A percentile compares a stretch with the other conserved stretches of the same genome.
phyloP scores from a whole-genome alignment of 1,140 invertebrate species.

The Zaprionus inermis region DNA sequence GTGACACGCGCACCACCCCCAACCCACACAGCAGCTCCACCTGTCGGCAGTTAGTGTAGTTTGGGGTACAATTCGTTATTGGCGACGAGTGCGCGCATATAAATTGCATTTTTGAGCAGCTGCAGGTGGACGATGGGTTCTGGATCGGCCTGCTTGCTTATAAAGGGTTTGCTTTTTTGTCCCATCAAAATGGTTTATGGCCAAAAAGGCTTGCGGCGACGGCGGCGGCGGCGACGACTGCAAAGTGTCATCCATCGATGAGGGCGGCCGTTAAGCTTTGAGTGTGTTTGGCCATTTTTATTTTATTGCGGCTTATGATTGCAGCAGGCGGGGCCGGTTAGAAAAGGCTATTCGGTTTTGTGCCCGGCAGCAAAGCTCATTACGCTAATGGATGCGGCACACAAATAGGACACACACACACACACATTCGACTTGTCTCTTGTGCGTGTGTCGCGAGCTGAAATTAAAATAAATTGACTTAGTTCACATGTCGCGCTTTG shows the following conservation, averaged over 20 bases:
- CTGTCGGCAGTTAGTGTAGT: slow-evolving; percentile 64
- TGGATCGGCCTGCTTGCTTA: slow-evolving; percentile 25
- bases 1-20: slow-evolving; percentile 12
- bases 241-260: slow-evolving; percentile 78
- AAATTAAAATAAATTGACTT: slow-evolving; percentile 81
- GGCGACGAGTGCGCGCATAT: slow-evolving; percentile 61
- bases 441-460: neutral
- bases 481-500: slow-evolving; percentile 45
- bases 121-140: slow-evolving; percentile 41
- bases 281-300: slow-evolving; percentile 72
- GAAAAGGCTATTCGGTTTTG: slow-evolving; percentile 21
- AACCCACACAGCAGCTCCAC: neutral
- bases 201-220: slow-evolving; percentile 25
- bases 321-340: neutral
- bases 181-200: slow-evolving; percentile 76
- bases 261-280: slow-evolving; percentile 66
- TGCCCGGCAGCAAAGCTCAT: slow-evolving; percentile 65
- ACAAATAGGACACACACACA: slow-evolving; percentile 29
- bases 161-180: slow-evolving; percentile 28
- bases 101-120: slow-evolving; percentile 82
- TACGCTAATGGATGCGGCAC: slow-evolving; percentile 69
- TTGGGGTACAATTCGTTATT: slow-evolving; percentile 78
- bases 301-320: slow-evolving; percentile 57
- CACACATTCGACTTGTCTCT: slow-evolving; percentile 21
- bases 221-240: slow-evolving; percentile 51